These are phyloP conservation scores for Syngnathus rostellatus DNA, from an alignment of 2,797 vertebrate genomes.

Conservation along the genomic window DNA sequence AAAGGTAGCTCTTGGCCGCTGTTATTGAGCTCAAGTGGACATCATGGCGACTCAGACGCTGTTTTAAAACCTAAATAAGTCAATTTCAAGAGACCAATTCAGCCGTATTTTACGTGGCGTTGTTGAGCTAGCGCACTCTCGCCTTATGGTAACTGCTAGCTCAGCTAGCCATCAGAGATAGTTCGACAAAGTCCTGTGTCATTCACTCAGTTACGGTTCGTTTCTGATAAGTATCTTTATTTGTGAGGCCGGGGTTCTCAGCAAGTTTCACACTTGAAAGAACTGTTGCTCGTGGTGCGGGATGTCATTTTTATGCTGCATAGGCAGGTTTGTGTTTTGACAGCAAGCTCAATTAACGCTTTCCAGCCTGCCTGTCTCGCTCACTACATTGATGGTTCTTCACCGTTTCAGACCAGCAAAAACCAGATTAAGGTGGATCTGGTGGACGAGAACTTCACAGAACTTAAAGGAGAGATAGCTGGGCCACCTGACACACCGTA, in stretches of 20 bases:
- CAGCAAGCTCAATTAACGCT: slow-evolving; percentile 34
- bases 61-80: neutral
- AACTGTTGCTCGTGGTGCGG: slow-evolving; percentile 12
- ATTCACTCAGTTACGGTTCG: neutral
- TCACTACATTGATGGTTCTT: slow-evolving; percentile 8
- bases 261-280: slow-evolving; percentile 42
- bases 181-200: slow-evolving; percentile 7
- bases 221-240: neutral
- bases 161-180: slow-evolving; percentile 28
- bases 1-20: neutral
- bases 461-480: slow-evolving; percentile 98
- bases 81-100: neutral
- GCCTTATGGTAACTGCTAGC: slow-evolving; percentile 26
- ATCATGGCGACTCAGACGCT: neutral
- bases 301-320: slow-evolving; percentile 46
- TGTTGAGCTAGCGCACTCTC: slow-evolving; percentile 3
- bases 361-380: slow-evolving; percentile 4
- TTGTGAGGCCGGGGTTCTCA: slow-evolving; percentile 4
- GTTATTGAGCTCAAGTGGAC: neutral
- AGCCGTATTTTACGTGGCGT: neutral
- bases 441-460: slow-evolving; percentile 99
- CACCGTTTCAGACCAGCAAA: slow-evolving; percentile 87
- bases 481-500: slow-evolving; percentile 98
- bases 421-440: slow-evolving; percentile 99
- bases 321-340: slow-evolving; percentile 41